Base-by-base conservation (phyloP, 2,888 invertebrate genomes). In the Chydorus sphaericus region DNA sequence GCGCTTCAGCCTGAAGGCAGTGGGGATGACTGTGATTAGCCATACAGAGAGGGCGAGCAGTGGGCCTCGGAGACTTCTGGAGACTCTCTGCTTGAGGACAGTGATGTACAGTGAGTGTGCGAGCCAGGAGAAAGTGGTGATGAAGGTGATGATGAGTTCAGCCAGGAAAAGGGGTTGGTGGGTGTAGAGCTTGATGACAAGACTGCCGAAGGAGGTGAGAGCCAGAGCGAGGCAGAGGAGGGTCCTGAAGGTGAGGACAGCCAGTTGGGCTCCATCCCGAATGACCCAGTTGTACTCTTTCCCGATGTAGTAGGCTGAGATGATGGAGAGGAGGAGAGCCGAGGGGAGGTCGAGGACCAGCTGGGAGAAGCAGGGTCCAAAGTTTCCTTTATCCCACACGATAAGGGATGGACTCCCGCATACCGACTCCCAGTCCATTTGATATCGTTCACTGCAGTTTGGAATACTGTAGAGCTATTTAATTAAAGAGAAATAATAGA, bases 351-450 rank as follows among this genome's bases (percentile, higher is more conserved):
- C 63, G 37, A 93, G 74, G 65, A 80, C 82, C 53, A 90, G 70
- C 69, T 85, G 81, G 69, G 90, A 88, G 67, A 92, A 92, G 69
- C 92, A 93, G 57, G 81, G 73, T 56, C 86, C 81, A 63, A 92
- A 76, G 71, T 90, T 36, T 11, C 36, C 26, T 18, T 36, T 36
- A 18, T 33, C 8, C 52, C 52, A 52, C 1, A 52, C 8, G n/a
- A 33, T 23, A 11, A 52, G 33, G 23, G n/a, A 26, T 10, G 31
- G 26, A 31, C 33, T 52, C 26, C 52, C 52, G 37, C 52, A 52
- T 33, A 36, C 52, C 11, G 36, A 1, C 16, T 26, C 36, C 52
- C 52, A 52, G 23, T 52, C 52, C 52, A 52, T 52, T 51, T 39
- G n/a, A n/a, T n/a, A n/a, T n/a, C n/a, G n/a, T n/a, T n/a, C n/a